Base-by-base conservation (phyloP, 2,797 vertebrate species). In the Tokudaia muenninki region DNA sequence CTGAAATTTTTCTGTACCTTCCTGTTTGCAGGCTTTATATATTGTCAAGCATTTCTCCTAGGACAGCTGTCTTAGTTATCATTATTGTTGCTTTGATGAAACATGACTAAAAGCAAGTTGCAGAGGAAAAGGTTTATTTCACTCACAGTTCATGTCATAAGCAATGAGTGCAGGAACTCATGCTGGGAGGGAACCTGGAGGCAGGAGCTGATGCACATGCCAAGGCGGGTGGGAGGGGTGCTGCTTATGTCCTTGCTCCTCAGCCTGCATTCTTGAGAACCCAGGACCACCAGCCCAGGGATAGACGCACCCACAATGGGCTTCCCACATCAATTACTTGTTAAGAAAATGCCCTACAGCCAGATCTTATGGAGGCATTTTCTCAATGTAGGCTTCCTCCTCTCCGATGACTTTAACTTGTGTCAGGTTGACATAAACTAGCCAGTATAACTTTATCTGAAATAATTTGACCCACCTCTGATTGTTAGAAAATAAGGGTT, bases 401-500 rank as follows among this genome's bases (percentile, higher is more conserved):
- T 78, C 44, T 78, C 16, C 11, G 47, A 52, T 52, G 77, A 52
- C 77, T 79, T 9, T 34, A 79, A n/a, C 77, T 79, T 79, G 77
- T 79, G 16, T 34, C 50, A 52, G 34, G 29, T 79, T 79, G 77
- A 79, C 47, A 52, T 11, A 79, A 52, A 34, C 47, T 34, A 52
- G 77, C 13, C 78, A 57, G 52, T 57, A 57, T n/a, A 61, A 61
- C 70, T 82, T 95, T 19, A 37, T 77, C 12, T 41, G 44, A 67
- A 95, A 55, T 26, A 81, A 41, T 91, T n/a, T 77, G 44, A 70
- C 34, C 24, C 89, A 31, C 24, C 29, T 9, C 57, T 89, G 70
- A 75, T 92, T 65, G 72, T 77, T 88, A 37, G 31, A 92, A 94
- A 29, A 67, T 57, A 74, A 72, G 80, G 84, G 44, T 70, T 87